Evolutionary conservation across 2,797 vertebrate species (phyloP), one percentile per base, ranked within the genome.

Genomic region (Gymnoscopelus microlampas): DNA sequence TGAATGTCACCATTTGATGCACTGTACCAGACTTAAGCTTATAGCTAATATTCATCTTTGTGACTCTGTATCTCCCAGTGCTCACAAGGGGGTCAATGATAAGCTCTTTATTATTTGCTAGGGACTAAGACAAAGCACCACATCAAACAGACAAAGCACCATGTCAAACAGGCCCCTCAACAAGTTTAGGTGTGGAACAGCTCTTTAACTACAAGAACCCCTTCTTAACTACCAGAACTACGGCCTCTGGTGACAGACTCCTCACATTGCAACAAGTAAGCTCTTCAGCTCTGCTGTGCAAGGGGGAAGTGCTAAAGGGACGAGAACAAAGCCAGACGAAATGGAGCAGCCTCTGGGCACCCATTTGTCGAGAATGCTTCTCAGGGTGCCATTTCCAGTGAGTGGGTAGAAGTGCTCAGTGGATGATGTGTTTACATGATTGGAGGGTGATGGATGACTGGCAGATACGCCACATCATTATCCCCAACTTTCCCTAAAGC

Each of bases 81-180:
- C 60, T 53, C 60, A 63, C 39, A 26, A 63, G 19, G 47, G 63
- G 75, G 60, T 76, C 74, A 47, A 63, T 13, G 73, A 70, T 74
- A 68, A 83, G 75, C 74, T 24, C 10, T 24, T 4, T 29, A 29
- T 29, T 4, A 29, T 29, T 29, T 29, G 26, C 26, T 4, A 29
- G 26, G 39, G 39, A 44, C 2, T 73, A 78, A 66, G 71, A 84
- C 78, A 80, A 82, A 79, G 80, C 74, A 81, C 74, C 24, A 50
- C 50, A 70, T 53, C 69, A 49, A 71, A 62, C 29, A 60, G 14
- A 59, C n/a, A 39, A 29, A 29, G 26, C 26, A 1, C 26, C 26
- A 29, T 2, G 2, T 29, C 26, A 29, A 29, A 29, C 26, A 29
- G 26, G 3, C 39, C 7, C 9, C 39, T 29, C 9, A 44, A 44